These are phyloP conservation scores for Monomorium pharaonis DNA, from an alignment of 1,140 invertebrate species.

Conservation along the genomic window DNA sequence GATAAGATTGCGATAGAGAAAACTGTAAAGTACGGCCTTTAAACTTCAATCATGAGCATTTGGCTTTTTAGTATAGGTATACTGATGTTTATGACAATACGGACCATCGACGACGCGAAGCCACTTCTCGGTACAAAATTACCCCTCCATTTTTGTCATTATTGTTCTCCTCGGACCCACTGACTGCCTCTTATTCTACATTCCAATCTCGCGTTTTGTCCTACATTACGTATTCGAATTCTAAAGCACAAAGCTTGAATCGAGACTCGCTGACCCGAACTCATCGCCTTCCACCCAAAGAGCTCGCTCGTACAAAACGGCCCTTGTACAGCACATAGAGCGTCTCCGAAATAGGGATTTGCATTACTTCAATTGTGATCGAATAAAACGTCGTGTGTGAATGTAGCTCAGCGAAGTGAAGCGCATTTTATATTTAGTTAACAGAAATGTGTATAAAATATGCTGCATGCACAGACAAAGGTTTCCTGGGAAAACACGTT, in stretches of 20 bases:
- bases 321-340: background rate
- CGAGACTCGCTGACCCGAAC: background rate
- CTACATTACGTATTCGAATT: background rate
- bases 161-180: slow-evolving; percentile 31
- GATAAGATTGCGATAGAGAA: background rate
- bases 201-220: slow-evolving; percentile 31
- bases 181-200: slow-evolving; percentile 7
- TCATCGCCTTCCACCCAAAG: background rate
- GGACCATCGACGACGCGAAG: background rate
- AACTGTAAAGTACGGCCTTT: background rate
- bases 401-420: background rate
- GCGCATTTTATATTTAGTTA: background rate
- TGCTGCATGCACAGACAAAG: background rate
- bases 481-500: background rate
- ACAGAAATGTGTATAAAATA: background rate
- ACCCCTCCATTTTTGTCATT: background rate
- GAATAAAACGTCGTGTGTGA: slow-evolving; percentile 8
- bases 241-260: slow-evolving; percentile 44
- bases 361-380: background rate
- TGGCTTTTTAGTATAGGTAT: background rate
- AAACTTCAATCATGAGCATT: background rate
- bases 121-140: background rate
- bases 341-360: background rate
- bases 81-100: background rate
- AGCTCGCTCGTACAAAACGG: background rate